These are phyloP conservation scores for Prostheceraeus crozeri DNA, from an alignment of 2,888 invertebrate genomes.

Conservation along the genomic window DNA sequence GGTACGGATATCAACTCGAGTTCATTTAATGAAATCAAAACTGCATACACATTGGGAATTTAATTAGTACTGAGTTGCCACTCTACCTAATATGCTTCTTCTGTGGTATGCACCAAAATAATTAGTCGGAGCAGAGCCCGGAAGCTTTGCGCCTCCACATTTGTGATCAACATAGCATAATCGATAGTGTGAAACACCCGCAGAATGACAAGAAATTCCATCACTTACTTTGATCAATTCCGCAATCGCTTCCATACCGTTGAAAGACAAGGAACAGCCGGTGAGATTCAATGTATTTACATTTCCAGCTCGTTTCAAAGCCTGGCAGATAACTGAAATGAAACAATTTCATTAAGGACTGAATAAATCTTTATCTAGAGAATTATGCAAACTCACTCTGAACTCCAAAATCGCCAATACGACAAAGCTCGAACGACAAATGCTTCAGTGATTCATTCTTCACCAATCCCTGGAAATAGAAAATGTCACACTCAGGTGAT, in stretches of 20 bases:
- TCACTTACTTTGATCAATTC: slow-evolving; percentile 52
- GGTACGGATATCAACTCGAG: too few relatives aligned
- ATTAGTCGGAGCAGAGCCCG: too few relatives aligned
- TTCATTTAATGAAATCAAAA: too few relatives aligned
- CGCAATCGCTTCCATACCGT: slow-evolving; percentile 50
- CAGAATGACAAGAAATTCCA: too few relatives aligned
- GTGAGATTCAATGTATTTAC: slow-evolving; percentile 53
- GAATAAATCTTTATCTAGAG: slow-evolving; percentile 5
- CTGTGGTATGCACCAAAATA: too few relatives aligned
- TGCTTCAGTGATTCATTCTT: slow-evolving; percentile 49
- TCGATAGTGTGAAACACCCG: too few relatives aligned
- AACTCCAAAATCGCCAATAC: slow-evolving; percentile 51
- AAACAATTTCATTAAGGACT: slow-evolving; percentile 26
- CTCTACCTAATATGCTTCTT: too few relatives aligned
- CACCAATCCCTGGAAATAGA: slow-evolving; percentile 46
- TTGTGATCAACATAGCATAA: too few relatives aligned
- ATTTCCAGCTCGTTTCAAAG: slow-evolving; percentile 50
- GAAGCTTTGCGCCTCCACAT: too few relatives aligned
- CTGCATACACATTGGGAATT: too few relatives aligned
- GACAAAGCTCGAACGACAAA: slow-evolving; percentile 51
- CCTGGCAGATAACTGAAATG: slow-evolving; percentile 51
- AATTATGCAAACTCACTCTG: slow-evolving; percentile 41
- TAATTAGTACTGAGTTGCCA: too few relatives aligned
- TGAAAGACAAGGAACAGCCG: slow-evolving; percentile 49
- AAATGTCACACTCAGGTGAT: too few relatives aligned